A percentile compares a stretch with the other conserved stretches of the same genome.
These are phyloP conservation scores for Frankliniella intonsa DNA, from an alignment of 2,888 invertebrate genomes.

Conservation along the genomic window DNA sequence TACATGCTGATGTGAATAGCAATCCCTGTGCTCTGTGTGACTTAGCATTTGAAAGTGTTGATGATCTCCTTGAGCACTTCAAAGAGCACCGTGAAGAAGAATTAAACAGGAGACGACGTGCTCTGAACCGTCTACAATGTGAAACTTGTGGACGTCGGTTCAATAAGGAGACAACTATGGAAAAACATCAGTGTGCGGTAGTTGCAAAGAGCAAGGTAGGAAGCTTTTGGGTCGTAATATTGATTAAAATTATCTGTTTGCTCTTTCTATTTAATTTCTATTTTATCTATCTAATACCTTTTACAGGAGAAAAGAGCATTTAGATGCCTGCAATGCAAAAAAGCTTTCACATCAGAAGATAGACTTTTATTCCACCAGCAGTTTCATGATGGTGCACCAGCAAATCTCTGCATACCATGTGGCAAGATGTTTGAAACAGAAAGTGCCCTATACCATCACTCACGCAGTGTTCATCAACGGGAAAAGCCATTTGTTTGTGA, in stretches of 20 bases:
- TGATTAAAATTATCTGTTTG: neutral
- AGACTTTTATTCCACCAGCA: conserved; percentile 18
- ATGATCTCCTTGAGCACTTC: conserved; percentile 33
- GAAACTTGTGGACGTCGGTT: conserved; percentile 32
- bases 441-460: conserved; percentile 35
- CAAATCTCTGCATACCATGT: conserved; percentile 34
- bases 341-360: neutral
- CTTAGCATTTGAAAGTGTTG: conserved; percentile 28
- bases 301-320: neutral
- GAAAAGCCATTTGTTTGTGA: conserved; percentile 28
- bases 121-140: conserved; percentile 28
- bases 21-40: conserved; percentile 34
- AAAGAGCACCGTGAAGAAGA: conserved; percentile 32
- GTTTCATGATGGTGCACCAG: conserved; percentile 34
- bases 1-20: conserved; percentile 30
- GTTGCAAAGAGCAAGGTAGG: conserved; percentile 8
- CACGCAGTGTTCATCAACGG: conserved; percentile 34
- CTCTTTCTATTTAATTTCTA: neutral
- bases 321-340: neutral
- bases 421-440: conserved; percentile 35
- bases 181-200: conserved; percentile 7
- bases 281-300: neutral
- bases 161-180: conserved; percentile 30
- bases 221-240: neutral
- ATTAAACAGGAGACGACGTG: conserved; percentile 19